Conservation (phyloP, 2,888 invertebrate genomes). For the Pediacus dermestoides region DNA sequence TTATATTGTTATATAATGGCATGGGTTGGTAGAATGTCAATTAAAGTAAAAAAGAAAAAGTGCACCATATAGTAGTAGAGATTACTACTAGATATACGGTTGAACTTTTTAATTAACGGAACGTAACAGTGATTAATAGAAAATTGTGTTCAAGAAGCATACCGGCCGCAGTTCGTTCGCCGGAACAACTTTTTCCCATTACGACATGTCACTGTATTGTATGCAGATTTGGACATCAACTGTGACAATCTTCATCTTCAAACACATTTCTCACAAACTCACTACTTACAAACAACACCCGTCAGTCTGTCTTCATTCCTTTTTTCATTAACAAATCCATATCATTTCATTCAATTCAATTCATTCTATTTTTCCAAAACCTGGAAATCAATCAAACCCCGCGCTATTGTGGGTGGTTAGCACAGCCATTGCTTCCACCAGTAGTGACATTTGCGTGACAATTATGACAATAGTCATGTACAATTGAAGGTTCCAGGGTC, state of each 20-base stretch:
- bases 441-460: slow-evolving; percentile 43
- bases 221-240: slow-evolving; percentile 49
- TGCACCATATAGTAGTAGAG: slow-evolving; percentile 34
- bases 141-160: slow-evolving; percentile 48
- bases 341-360: too few relatives aligned
- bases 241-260: slow-evolving; percentile 50
- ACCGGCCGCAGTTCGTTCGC: slow-evolving; percentile 40
- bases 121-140: slow-evolving; percentile 51
- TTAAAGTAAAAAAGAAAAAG: slow-evolving; percentile 32
- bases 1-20: slow-evolving; percentile 15
- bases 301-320: too few relatives aligned
- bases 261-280: slow-evolving; percentile 32
- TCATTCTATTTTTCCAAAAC: too few relatives aligned
- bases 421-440: slow-evolving; percentile 20
- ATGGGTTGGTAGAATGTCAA: slow-evolving; percentile 27
- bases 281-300: too few relatives aligned
- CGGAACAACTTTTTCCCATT: slow-evolving; percentile 50
- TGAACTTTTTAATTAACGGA: slow-evolving; percentile 51
- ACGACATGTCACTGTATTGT: slow-evolving; percentile 52
- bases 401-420: too few relatives aligned
- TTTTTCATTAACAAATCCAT: too few relatives aligned
- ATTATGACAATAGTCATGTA: slow-evolving; percentile 43
- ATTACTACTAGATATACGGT: slow-evolving; percentile 42
- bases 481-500: slow-evolving; percentile 34
- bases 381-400: too few relatives aligned